Base-by-base conservation (phyloP, 1,140 invertebrate genomes). In the Scaptomyza montana region DNA sequence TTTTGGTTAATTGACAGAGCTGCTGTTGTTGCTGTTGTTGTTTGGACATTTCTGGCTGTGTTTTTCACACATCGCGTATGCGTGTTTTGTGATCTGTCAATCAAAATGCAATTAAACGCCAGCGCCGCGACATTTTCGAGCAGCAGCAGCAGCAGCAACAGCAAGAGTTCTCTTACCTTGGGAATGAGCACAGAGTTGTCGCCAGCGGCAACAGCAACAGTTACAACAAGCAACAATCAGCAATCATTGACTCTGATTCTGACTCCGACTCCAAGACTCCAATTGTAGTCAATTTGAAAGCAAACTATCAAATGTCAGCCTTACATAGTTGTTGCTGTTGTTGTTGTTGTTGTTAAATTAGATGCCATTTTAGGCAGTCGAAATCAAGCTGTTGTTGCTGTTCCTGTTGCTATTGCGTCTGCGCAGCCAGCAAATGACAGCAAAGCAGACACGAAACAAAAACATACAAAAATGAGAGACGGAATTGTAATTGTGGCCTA, bases 241-340 rank as follows among this genome's bases (percentile, higher is more conserved):
- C 33, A 7, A 7, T 6, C 30, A 85, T 80, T 80, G 65, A 67
- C 77, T 75, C 28, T 28, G 51, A 25, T 4, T 19, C 30, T 33
- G 30, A 57, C 28, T 53, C 59, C 30, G 7, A 61, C 28, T 57
- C 41, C 54, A 47, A 43, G 74, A 65, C 50, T 69, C 66, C 78
- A 86, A 86, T 86, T 86, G 82, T 82, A 82, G 78, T 77, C 84
- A 89, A 89, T 87, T 87, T 89, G 82, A 89, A 87, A 87, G 82
- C 82, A 74, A 87, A 77, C 79, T 89, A 87, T 87, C 82, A 87
- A 87, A 87, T 87, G 84, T 87, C 82, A 87, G 84, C 72, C 64
- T 43, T 49, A 77, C 67, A 74, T 50, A 73, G 49, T 46, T 49
- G 49, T 45, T 1, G 36, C 9, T 46, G 21, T n/a, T 41, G 36